A percentile compares a stretch with the other conserved stretches of the same genome.
Conservation (phyloP, 2,797 vertebrate species). For the Karalla daura region DNA sequence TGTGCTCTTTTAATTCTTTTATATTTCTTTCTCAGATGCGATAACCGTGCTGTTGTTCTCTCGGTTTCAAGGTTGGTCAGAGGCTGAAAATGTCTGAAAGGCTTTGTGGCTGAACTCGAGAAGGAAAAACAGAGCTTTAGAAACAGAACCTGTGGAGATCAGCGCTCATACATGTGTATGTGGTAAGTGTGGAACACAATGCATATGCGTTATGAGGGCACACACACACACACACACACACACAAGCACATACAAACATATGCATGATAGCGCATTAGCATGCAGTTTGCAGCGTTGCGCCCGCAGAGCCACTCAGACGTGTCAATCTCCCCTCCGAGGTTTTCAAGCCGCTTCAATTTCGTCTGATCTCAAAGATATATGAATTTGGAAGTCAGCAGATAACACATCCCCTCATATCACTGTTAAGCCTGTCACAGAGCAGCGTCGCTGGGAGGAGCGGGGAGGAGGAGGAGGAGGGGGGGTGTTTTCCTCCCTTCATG, state of each 20-base stretch:
- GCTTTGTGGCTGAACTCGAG: too few relatives aligned
- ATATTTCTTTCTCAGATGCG: too few relatives aligned
- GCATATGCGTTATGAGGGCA: constrained; percentile 4
- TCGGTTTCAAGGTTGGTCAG: too few relatives aligned
- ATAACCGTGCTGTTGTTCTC: too few relatives aligned
- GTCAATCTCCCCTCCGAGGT: constrained; percentile 74
- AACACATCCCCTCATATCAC: constrained; percentile 78
- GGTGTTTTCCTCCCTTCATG: constrained; percentile 46
- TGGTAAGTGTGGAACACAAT: constrained; percentile 41
- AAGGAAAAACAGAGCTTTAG: too few relatives aligned
- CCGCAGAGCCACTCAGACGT: constrained; percentile 71
- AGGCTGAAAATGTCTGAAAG: too few relatives aligned
- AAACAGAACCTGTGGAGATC: constrained; percentile 3
- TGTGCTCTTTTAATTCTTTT: too few relatives aligned
- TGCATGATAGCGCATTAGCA: constrained; percentile 63
- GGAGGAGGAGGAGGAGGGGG: neutral
- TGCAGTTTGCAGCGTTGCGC: constrained; percentile 58
- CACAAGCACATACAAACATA: constrained; percentile 48
- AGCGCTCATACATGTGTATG: constrained; percentile 45
- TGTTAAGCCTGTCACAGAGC: constrained; percentile 65
- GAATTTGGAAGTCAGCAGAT: constrained; percentile 82
- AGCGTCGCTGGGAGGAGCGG: constrained; percentile 6
- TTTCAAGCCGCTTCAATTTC: constrained; percentile 79
- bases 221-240: constrained; percentile 4
- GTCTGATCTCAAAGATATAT: constrained; percentile 82